These are phyloP conservation scores for Florisuga fusca DNA, from an alignment of 2,797 vertebrate genomes.

Conservation along the genomic window DNA sequence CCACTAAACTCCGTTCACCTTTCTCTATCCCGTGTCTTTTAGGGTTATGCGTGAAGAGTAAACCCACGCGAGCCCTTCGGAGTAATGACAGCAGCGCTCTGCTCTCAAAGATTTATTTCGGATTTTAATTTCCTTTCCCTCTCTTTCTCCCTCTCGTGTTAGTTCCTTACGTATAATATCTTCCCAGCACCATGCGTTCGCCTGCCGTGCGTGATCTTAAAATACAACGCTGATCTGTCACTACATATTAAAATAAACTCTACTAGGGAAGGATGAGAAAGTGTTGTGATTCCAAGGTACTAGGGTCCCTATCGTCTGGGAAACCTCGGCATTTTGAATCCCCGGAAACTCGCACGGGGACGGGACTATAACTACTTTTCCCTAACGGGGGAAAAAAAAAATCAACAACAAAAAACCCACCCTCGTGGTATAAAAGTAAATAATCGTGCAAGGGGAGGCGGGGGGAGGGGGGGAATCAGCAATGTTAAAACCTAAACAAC, in stretches of 20 bases:
- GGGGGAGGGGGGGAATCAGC: slow-evolving; percentile 48
- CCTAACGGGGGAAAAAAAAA: not conserved
- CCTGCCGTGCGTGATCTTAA: slow-evolving; percentile 76
- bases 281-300: slow-evolving; percentile 68
- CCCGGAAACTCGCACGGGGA: slow-evolving; percentile 54
- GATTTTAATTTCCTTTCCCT: slow-evolving; percentile 69
- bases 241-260: slow-evolving; percentile 78
- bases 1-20: slow-evolving; percentile 59
- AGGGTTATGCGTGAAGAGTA: slow-evolving; percentile 23
- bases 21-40: slow-evolving; percentile 45
- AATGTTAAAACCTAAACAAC: slow-evolving; percentile 71
- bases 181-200: slow-evolving; percentile 80
- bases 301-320: slow-evolving; percentile 35
- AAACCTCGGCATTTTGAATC: slow-evolving; percentile 37
- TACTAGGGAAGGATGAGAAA: slow-evolving; percentile 68
- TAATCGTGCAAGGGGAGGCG: slow-evolving; percentile 33
- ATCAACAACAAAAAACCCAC: not conserved
- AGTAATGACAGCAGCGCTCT: slow-evolving; percentile 70
- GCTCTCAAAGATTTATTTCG: slow-evolving; percentile 66
- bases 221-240: slow-evolving; percentile 80
- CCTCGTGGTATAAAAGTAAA: slow-evolving; percentile 60
- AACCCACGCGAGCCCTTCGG: slow-evolving; percentile 68
- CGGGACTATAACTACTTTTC: slow-evolving; percentile 37
- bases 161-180: slow-evolving; percentile 74
- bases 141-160: slow-evolving; percentile 71